Conservation (phyloP, 1,140 invertebrate species). For the Saccostrea glomerata region DNA sequence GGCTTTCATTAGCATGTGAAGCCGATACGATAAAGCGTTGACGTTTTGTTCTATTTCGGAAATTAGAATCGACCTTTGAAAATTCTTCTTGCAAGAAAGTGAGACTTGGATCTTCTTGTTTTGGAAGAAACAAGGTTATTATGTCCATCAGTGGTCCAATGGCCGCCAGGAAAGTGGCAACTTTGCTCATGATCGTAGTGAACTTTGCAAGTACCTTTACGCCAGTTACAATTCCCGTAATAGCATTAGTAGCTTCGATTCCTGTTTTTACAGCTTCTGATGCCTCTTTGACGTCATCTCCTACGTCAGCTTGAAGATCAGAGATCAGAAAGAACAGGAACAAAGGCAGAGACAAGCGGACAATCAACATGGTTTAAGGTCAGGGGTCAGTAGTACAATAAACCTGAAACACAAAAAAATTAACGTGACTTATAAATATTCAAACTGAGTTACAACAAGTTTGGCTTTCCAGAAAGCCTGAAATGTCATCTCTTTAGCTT, state of each 20-base stretch:
- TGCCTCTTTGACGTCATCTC: neutral
- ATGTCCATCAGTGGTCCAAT: constrained; percentile 18
- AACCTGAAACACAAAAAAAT: neutral
- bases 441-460: too few species aligned
- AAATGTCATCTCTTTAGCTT: too few species aligned
- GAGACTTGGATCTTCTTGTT: neutral
- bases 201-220: neutral
- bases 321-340: neutral
- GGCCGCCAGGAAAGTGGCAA: neutral
- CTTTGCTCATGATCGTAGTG: neutral
- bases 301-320: neutral
- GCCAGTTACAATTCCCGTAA: neutral
- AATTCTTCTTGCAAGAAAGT: constrained; percentile 19
- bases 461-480: too few species aligned
- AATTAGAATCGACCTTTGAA: constrained; percentile 34
- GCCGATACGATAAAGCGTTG: neutral
- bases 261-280: neutral
- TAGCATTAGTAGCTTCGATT: neutral
- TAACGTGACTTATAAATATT: neutral
- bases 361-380: neutral
- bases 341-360: neutral
- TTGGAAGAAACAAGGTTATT: constrained; percentile 25
- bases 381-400: neutral
- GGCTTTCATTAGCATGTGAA: constrained; percentile 1
- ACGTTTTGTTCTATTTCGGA: constrained; percentile 15